Conservation (phyloP, 2,888 invertebrate species). For the Pandemis cinnamomeana region DNA sequence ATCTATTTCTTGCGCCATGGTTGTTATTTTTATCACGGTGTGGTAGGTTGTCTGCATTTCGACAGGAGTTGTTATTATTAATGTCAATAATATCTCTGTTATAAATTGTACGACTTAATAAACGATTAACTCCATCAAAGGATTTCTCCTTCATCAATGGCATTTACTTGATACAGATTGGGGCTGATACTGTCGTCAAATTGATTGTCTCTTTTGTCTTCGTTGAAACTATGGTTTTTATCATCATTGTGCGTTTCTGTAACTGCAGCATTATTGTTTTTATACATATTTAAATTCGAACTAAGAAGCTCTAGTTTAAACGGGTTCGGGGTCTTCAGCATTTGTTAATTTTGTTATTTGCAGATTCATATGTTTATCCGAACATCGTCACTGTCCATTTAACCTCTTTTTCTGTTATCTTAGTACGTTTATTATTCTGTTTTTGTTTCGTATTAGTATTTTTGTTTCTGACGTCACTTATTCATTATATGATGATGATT, state of each 20-base stretch:
- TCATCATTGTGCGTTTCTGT: neutral
- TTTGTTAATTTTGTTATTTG: neutral
- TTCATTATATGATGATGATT: neutral
- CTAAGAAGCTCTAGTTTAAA: neutral
- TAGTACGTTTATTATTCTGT: conserved; percentile 5
- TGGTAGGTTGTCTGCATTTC: neutral
- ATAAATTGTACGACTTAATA: too few relatives aligned
- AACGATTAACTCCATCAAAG: neutral
- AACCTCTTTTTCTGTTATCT: conserved; percentile 8
- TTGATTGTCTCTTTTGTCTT: too few relatives aligned
- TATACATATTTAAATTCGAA: neutral
- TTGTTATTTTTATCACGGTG: conserved; percentile 8
- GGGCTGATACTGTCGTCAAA: too few relatives aligned
- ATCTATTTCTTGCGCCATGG: conserved; percentile 20
- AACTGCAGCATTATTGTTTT: neutral
- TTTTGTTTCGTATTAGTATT: neutral
- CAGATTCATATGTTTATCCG: neutral
- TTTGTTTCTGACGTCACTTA: neutral
- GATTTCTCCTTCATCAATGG: neutral
- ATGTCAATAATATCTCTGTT: neutral
- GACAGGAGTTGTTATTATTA: neutral
- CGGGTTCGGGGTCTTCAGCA: neutral
- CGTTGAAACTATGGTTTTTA: neutral
- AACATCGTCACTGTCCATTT: neutral
- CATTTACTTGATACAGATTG: neutral